Percentiles rank a stretch among this genome's conserved stretches.
Evolutionary conservation across 1,140 invertebrate genomes (phyloP).

Genomic region (Drosophila mojavensis): DNA sequence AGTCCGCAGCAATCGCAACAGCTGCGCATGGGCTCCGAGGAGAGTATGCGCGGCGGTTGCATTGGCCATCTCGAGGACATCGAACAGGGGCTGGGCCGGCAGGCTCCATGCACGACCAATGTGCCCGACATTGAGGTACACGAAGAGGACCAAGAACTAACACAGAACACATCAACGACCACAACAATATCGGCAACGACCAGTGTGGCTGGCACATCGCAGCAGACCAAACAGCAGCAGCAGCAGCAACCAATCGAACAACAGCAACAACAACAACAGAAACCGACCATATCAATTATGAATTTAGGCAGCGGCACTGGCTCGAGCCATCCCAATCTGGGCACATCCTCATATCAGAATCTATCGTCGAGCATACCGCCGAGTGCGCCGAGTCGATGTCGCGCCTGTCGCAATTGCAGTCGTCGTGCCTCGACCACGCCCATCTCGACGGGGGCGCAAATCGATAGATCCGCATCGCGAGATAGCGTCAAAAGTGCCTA

Average conservation of each 20-base stretch:
- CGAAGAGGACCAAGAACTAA: constrained; percentile 86
- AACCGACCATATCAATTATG: constrained; percentile 83
- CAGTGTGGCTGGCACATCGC: constrained; percentile 33
- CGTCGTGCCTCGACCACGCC: constrained; percentile 90
- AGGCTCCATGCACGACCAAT: constrained; percentile 85
- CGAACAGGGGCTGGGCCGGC: constrained; percentile 87
- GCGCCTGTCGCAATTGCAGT: constrained; percentile 88
- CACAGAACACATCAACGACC: constrained; percentile 66
- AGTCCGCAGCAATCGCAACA: constrained; percentile 90
- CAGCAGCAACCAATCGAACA: constrained; percentile 29
- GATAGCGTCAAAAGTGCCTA: constrained; percentile 88
- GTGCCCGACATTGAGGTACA: constrained; percentile 95
- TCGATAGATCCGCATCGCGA: constrained; percentile 89
- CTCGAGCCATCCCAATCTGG: constrained; percentile 84
- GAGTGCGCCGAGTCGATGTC: constrained; percentile 85
- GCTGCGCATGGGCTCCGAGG: constrained; percentile 89
- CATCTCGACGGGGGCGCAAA: constrained; percentile 88
- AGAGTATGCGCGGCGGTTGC: constrained; percentile 85
- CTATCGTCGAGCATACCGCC: constrained; percentile 85
- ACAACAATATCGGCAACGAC: constrained; percentile 61
- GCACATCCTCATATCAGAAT: constrained; percentile 85
- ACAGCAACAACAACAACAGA: constrained; percentile 26
- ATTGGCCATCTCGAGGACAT: constrained; percentile 77
- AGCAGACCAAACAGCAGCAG: constrained; percentile 16
- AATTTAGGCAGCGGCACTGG: constrained; percentile 85